These are phyloP conservation scores for Pentalonia nigronervosa DNA, from an alignment of 1,140 invertebrate species.

Conservation along the genomic window DNA sequence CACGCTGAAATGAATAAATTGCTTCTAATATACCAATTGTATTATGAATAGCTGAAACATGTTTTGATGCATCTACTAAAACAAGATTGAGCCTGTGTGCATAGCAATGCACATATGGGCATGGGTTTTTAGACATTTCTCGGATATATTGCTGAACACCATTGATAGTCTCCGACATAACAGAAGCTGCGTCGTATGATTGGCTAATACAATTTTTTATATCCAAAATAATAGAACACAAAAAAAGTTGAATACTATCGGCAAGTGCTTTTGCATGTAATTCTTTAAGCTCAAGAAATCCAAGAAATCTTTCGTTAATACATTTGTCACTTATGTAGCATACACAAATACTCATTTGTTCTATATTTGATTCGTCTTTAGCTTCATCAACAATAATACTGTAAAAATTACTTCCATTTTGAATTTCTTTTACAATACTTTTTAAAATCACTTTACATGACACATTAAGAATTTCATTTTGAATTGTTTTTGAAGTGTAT, in stretches of 20 bases:
- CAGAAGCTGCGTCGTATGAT: conserved; percentile 59
- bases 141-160: conserved; percentile 19
- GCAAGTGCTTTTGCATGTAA: conserved; percentile 8
- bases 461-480: conserved; percentile 35
- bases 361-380: conserved; percentile 13
- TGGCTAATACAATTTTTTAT: conserved; percentile 51
- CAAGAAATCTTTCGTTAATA: conserved; percentile 40
- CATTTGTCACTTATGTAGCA: conserved; percentile 5
- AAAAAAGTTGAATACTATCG: neutral
- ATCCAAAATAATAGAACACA: neutral
- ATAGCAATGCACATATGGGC: neutral
- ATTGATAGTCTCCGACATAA: conserved; percentile 54
- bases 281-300: conserved; percentile 8
- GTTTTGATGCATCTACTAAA: too few relatives aligned
- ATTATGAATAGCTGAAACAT: neutral
- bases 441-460: neutral
- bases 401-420: conserved; percentile 26
- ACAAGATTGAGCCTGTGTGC: too few relatives aligned
- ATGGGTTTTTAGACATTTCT: conserved; percentile 17
- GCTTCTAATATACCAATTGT: conserved; percentile 21
- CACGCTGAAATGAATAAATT: neutral
- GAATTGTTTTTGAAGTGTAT: conserved; percentile 39
- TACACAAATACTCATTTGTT: conserved; percentile 28
- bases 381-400: conserved; percentile 33
- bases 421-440: conserved; percentile 34